Base-by-base conservation (phyloP, 2,113 vertebrate species). In the Engystomops pustulosus region DNA sequence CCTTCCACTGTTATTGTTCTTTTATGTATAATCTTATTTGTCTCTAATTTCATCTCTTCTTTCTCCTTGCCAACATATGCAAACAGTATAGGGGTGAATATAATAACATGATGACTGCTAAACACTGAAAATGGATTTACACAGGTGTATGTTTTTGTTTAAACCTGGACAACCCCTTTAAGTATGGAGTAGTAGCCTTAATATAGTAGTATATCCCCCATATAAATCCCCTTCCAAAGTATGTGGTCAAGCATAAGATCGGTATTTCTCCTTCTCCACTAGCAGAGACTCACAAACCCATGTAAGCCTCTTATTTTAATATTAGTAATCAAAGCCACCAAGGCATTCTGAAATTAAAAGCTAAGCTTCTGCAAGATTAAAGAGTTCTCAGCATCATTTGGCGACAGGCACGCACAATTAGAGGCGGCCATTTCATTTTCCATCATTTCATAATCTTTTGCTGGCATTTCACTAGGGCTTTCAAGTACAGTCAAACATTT, bases 361-460 rank as follows among this genome's bases (percentile, higher is more conserved):
- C 86, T 68, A 79, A 89, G 77, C 68, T 89, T 86, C 81, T 86
- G 58, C 87, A 90, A 91, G 88, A 91, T 90, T 88, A 91, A 88
- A 88, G 84, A 45, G 74, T 60, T 77, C 85, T 85, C 80, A 87
- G 80, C 84, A 89, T 71, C 86, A 0, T 15, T 85, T 25, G 68
- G 75, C 67, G 45, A 74, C 81, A 68, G 34, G 82, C 82, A 77
- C 51, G 87, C 74, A 86, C 76, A 89, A 87, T 89, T 87, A 87
- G 3, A 86, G 11, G 49, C 87, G 27, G 79, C 58, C 38, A 88
- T 88, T 69, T 89, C 18, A 69, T 85, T 86, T 88, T 86, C 74
- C 77, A 88, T 87, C 88, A 88, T 79, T 15, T 23, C 86, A 6
- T 77, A 87, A 87, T 88, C 85, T 88, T 72, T 86, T 45, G 68